phyloP scores from a whole-genome alignment of 2,797 vertebrate species.

The Propithecus deckenii region DNA sequence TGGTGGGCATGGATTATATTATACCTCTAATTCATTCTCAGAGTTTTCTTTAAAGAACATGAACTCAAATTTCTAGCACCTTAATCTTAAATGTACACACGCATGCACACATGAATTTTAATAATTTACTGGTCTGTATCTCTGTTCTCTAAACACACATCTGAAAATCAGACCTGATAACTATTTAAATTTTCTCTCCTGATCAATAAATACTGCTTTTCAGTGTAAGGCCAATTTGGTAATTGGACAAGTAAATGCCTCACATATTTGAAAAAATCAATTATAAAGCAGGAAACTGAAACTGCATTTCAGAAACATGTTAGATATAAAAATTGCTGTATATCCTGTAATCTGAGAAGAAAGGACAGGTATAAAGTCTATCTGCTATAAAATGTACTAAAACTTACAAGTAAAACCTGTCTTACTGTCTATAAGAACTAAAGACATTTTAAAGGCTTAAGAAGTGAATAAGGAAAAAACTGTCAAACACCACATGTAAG shows the following conservation, averaged over 20 bases:
- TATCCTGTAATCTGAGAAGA: slow-evolving; percentile 43
- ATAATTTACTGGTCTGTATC: neutral
- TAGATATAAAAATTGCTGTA: slow-evolving; percentile 42
- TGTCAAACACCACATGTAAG: slow-evolving; percentile 1
- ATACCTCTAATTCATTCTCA: neutral
- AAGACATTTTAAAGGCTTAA: slow-evolving; percentile 57
- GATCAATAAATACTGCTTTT: slow-evolving; percentile 29
- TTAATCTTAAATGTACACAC: neutral
- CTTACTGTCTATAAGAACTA: slow-evolving; percentile 30
- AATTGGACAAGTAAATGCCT: slow-evolving; percentile 4
- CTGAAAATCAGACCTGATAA: neutral
- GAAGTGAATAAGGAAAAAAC: neutral
- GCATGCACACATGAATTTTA: neutral
- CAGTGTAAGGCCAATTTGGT: neutral
- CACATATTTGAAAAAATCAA: slow-evolving; percentile 39
- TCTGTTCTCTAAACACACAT: slow-evolving; percentile 29
- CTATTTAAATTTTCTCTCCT: slow-evolving; percentile 32
- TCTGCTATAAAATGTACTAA: slow-evolving; percentile 44
- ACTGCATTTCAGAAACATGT: slow-evolving; percentile 47
- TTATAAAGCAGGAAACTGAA: slow-evolving; percentile 45
- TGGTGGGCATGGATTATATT: neutral
- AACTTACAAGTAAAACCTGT: slow-evolving; percentile 50
- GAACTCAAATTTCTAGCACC: neutral
- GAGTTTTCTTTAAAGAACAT: neutral
- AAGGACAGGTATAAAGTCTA: slow-evolving; percentile 47